A percentile compares a stretch with the other conserved stretches of the same genome.
These are phyloP conservation scores for Agonum fuliginosum DNA, from an alignment of 2,888 invertebrate genomes.

Conservation along the genomic window DNA sequence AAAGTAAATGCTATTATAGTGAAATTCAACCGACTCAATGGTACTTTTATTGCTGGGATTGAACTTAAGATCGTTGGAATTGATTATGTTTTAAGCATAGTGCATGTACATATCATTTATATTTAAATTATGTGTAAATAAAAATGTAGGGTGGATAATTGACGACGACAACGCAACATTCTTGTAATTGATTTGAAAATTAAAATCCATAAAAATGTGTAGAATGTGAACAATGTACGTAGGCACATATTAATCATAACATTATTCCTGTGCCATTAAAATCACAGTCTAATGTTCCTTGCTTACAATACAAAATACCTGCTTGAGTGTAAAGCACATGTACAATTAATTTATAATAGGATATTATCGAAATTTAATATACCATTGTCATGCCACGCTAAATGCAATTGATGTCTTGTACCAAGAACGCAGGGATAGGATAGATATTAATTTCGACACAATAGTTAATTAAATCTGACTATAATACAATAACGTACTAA, in stretches of 20 bases:
- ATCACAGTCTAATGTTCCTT: background rate
- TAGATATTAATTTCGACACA: constrained; percentile 26
- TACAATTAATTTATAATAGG: constrained; percentile 39
- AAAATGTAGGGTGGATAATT: background rate
- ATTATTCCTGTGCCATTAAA: background rate
- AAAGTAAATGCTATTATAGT: too few relatives aligned
- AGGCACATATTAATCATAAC: constrained; percentile 4
- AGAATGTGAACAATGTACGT: background rate
- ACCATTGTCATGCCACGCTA: constrained; percentile 36
- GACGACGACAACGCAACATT: background rate
- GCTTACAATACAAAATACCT: constrained; percentile 12
- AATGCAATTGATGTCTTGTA: constrained; percentile 35
- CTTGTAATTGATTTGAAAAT: background rate
- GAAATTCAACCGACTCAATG: too few relatives aligned
- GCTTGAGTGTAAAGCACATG: constrained; percentile 15
- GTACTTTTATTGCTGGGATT: too few relatives aligned
- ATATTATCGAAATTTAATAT: constrained; percentile 36
- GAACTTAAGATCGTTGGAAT: too few relatives aligned
- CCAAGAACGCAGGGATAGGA: constrained; percentile 18
- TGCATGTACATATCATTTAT: too few relatives aligned
- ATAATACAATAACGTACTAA: constrained; percentile 31
- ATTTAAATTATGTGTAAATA: too few relatives aligned
- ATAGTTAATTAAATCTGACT: constrained; percentile 37
- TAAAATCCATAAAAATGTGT: background rate
- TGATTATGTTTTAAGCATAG: too few relatives aligned